Evolutionary conservation across 2,888 invertebrate genomes (phyloP), one percentile per base, ranked within the genome.

Genomic region (Diplolepis rosae): DNA sequence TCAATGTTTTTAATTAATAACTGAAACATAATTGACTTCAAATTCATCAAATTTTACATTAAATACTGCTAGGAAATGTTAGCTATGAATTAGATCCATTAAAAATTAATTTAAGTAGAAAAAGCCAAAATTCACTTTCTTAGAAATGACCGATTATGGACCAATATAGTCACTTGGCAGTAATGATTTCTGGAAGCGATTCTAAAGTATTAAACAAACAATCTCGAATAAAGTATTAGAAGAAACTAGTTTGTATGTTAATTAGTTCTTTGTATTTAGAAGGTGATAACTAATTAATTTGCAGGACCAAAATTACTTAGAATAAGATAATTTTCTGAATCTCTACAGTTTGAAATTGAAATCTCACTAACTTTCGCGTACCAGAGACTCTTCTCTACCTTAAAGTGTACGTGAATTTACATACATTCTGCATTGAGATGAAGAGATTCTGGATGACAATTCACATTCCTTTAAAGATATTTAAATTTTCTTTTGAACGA

Each of bases 191-290:
- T 61, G 61, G 24, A 61, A 39, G 13, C 39, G 61, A 61, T 61
- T 61, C 35, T 56, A 35, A 61, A 56, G 39, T 35, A 61, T n/a
- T 61, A 35, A 61, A 61, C 13, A 61, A 61, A 61, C 24, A 61
- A n/a, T n/a, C 61, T 39, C 61, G 24, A 56, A 30, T 15, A 18
- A 39, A 61, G 35, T 61, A n/a, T n/a, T n/a, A 61, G 61, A 61
- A 32, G 39, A n/a, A 61, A 61, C 39, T 61, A 39, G n/a, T 61
- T 27, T 61, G 24, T 61, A 61, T 61, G 61, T 39, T 24, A 61
- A 61, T 61, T 61, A 61, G 35, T 39, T 39, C 35, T 24, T 61
- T 39, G 35, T 61, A 61, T 61, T 39, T 39, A n/a, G 7, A n/a
- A 61, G 35, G 24, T 6, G n/a, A 35, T 61, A n/a, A 39, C 22